phyloP scores from a whole-genome alignment of 2,113 vertebrate species.

The Heterocephalus glaber region DNA sequence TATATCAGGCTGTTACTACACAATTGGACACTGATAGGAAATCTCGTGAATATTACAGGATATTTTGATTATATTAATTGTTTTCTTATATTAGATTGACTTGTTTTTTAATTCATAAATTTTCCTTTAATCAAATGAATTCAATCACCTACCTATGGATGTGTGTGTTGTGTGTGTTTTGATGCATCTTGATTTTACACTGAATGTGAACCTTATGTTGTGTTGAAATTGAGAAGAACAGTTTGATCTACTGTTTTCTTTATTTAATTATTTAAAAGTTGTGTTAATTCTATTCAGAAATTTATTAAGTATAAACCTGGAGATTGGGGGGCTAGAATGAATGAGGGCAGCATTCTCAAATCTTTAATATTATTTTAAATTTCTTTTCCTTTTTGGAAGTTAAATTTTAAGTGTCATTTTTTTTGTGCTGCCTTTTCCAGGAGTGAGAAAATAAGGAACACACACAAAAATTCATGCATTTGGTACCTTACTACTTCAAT shows the following conservation, averaged over 20 bases:
- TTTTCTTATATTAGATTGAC: slow-evolving; percentile 36
- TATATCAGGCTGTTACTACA: slow-evolving; percentile 75
- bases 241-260: not conserved
- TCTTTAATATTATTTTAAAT: not conserved
- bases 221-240: not conserved
- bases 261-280: not conserved
- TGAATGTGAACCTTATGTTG: not conserved
- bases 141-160: not conserved
- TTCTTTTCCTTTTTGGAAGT: not conserved
- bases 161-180: not conserved
- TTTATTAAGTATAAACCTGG: not conserved
- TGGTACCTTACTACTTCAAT: not conserved
- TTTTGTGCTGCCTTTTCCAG: not conserved
- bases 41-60: slow-evolving; percentile 70
- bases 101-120: slow-evolving; percentile 62
- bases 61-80: slow-evolving; percentile 59
- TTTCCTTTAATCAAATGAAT: slow-evolving; percentile 55
- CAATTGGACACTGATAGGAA: slow-evolving; percentile 76
- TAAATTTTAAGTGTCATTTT: not conserved
- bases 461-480: not conserved
- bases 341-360: not conserved
- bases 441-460: no score
- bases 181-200: not conserved
- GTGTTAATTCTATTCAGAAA: not conserved
- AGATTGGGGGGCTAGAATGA: not conserved